These are phyloP conservation scores for Nephrotoma appendiculata DNA, from an alignment of 2,888 invertebrate species.

Conservation along the genomic window DNA sequence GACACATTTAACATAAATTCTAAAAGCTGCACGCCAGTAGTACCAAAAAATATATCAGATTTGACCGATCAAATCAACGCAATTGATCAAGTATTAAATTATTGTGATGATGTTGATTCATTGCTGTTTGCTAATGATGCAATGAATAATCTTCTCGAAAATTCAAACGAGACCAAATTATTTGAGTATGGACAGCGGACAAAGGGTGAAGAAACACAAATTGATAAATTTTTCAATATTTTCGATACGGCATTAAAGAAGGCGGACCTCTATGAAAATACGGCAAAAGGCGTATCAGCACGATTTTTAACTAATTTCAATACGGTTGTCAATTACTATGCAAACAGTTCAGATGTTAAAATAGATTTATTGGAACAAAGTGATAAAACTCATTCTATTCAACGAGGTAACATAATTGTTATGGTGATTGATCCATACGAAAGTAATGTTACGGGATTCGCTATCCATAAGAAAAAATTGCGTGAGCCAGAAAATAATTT, in stretches of 20 bases:
- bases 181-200: neutral
- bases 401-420: neutral
- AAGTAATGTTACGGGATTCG: neutral
- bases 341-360: neutral
- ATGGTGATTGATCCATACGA: neutral
- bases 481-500: neutral
- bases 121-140: neutral
- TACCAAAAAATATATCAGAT: neutral
- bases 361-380: neutral
- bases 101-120: neutral
- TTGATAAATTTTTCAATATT: neutral
- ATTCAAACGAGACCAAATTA: neutral
- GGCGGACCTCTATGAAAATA: neutral
- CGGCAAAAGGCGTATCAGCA: neutral
- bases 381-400: neutral
- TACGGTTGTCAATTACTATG: neutral
- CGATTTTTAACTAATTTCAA: neutral
- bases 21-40: neutral
- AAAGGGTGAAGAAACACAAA: neutral
- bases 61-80: neutral
- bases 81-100: neutral
- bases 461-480: neutral
- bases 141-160: neutral
- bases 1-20: neutral
- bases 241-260: neutral